Conservation (phyloP, 2,888 invertebrate species). For the Archips xylosteana region DNA sequence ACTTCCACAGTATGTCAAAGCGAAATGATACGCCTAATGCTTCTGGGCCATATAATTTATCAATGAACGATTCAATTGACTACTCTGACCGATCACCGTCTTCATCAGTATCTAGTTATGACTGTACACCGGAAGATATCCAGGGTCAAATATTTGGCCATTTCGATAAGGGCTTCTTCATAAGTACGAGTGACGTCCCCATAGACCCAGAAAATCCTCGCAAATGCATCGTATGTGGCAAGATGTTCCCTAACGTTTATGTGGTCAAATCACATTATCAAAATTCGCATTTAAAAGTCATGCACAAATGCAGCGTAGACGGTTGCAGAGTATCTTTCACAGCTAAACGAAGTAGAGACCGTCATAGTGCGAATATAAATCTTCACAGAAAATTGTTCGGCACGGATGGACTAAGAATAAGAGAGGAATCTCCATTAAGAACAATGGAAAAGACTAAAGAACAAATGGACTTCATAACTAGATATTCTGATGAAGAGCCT, state of each 20-base stretch:
- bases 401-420: slow-evolving; percentile 83
- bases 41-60: slow-evolving; percentile 69
- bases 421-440: slow-evolving; percentile 75
- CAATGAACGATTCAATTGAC: slow-evolving; percentile 72
- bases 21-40: slow-evolving; percentile 62
- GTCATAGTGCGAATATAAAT: slow-evolving; percentile 96
- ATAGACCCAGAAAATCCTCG: slow-evolving; percentile 96
- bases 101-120: slow-evolving; percentile 86
- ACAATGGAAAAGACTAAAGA: slow-evolving; percentile 86
- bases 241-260: slow-evolving; percentile 96
- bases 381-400: slow-evolving; percentile 95
- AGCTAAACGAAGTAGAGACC: slow-evolving; percentile 95
- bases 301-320: slow-evolving; percentile 97
- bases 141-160: slow-evolving; percentile 89
- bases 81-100: slow-evolving; percentile 84
- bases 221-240: slow-evolving; percentile 96
- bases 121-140: slow-evolving; percentile 86
- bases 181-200: slow-evolving; percentile 92
- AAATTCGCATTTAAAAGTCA: slow-evolving; percentile 97
- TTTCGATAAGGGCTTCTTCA: slow-evolving; percentile 90
- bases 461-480: slow-evolving; percentile 92
- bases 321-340: slow-evolving; percentile 98
- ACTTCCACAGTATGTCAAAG: slow-evolving; percentile 85
- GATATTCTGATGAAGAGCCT: slow-evolving; percentile 90
- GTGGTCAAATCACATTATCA: slow-evolving; percentile 98